Evolutionary conservation across 2,113 vertebrate genomes (phyloP), one percentile per base, ranked within the genome.

Genomic region (Myrmecophaga tridactyla): DNA sequence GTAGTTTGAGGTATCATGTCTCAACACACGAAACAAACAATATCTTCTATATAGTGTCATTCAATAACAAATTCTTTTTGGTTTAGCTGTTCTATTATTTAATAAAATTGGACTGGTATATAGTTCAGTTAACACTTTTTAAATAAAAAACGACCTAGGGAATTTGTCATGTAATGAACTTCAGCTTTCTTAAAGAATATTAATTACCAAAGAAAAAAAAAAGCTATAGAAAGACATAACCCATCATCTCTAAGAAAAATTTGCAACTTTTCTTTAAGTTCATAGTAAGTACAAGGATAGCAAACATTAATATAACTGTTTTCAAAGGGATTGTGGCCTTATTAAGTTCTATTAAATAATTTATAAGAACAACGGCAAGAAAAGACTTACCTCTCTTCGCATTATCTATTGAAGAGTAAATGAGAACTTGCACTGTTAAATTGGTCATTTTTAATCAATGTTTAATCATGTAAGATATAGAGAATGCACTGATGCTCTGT

Each of bases 301-400:
- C 93, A 98, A 98, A 84, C 43, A 95, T 46, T 48, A 97, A 93
- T 96, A 97, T 87, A 97, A 81, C 56, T 97, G 95, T 76, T 97
- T 98, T 98, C 93, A 96, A 96, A 90, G 76, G 46, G 78, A 98
- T 78, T 96, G 96, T 96, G 96, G 82, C 82, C 89, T 96, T 96
- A 89, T 86, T 91, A 97, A 97, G 88, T 95, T 3, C 56, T 84
- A 53, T 20, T 84, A 86, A 90, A 27, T 43, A 51, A 48, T 23
- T 23, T 76, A 56, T 0, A 93, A 70, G 13, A 90, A 4, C 72
- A 97, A 93, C 90, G 96, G 95, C 89, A 96, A 89, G 60, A 97
- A 95, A 90, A 90, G 92, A 77, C 60, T 63, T 83, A 72, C 6
- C 6, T 96, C 29, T 31, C 51, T 36, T 86, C 0, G n/a, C 80